phyloP scores from a whole-genome alignment of 2,113 vertebrate genomes.

The Rhabdornis inornatus region DNA sequence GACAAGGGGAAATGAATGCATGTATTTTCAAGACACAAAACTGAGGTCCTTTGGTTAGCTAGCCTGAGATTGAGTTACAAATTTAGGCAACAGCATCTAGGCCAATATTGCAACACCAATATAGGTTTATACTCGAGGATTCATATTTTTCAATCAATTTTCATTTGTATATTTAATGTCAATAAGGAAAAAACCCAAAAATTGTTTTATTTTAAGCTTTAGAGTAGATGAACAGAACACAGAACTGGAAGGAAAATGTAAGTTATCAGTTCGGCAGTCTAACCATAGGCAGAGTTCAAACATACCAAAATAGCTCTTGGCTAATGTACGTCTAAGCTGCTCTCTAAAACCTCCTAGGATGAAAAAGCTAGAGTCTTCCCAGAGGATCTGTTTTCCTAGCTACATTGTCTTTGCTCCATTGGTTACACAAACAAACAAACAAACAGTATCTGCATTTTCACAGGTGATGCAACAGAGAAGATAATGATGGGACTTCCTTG shows the following conservation, averaged over 20 bases:
- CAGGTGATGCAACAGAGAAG: constrained; percentile 30
- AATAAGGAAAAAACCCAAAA: not conserved
- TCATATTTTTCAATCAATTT: not conserved
- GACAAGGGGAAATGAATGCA: not conserved
- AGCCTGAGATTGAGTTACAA: not conserved
- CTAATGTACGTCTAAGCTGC: not conserved
- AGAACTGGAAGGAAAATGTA: not conserved
- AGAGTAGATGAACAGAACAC: not conserved
- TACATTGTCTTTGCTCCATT: not conserved
- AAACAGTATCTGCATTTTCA: not conserved
- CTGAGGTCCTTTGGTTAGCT: not conserved
- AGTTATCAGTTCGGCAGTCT: not conserved
- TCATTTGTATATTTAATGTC: not conserved
- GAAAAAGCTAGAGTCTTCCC: not conserved
- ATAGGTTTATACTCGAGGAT: accelerated
- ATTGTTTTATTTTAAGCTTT: not conserved
- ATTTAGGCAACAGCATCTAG: not conserved
- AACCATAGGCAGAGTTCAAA: not conserved
- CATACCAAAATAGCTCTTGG: not conserved
- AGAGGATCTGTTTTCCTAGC: not conserved
- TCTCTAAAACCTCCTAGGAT: not conserved
- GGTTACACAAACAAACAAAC: not conserved
- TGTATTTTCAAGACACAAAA: not conserved
- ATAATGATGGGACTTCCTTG: not conserved
- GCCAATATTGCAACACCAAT: accelerated